Evolutionary conservation across 2,113 vertebrate species (phyloP).

Genomic region (Psephotus haematonotus): DNA sequence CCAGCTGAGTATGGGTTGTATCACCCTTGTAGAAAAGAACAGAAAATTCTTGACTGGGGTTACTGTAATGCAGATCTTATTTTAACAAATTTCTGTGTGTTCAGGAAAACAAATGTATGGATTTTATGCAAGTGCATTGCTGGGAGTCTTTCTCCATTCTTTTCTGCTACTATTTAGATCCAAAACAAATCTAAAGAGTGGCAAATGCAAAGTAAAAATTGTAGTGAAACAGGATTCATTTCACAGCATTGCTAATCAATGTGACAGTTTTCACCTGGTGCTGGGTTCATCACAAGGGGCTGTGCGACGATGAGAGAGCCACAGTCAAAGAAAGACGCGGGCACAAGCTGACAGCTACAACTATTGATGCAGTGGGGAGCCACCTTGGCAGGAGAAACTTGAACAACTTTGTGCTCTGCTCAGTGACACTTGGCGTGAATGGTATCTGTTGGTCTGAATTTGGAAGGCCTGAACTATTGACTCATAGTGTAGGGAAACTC

Average conservation of each 20-base stretch:
- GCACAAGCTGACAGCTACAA: not conserved
- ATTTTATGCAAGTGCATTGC: not conserved
- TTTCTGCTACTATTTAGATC: not conserved
- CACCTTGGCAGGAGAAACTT: not conserved
- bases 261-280: not conserved
- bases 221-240: not conserved
- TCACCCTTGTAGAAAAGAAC: not conserved
- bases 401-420: not conserved
- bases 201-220: not conserved
- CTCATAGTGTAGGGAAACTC: not conserved
- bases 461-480: not conserved
- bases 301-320: accelerated
- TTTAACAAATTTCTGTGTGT: not conserved
- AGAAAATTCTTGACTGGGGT: not conserved
- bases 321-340: accelerated
- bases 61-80: not conserved
- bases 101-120: not conserved
- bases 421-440: not conserved
- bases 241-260: not conserved
- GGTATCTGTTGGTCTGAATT: not conserved
- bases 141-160: not conserved
- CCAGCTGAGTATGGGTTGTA: not conserved
- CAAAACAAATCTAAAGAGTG: not conserved
- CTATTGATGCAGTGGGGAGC: accelerated
- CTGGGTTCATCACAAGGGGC: not conserved